phyloP scores from a whole-genome alignment of 2,888 invertebrate genomes.

The Brachyptera putata region DNA sequence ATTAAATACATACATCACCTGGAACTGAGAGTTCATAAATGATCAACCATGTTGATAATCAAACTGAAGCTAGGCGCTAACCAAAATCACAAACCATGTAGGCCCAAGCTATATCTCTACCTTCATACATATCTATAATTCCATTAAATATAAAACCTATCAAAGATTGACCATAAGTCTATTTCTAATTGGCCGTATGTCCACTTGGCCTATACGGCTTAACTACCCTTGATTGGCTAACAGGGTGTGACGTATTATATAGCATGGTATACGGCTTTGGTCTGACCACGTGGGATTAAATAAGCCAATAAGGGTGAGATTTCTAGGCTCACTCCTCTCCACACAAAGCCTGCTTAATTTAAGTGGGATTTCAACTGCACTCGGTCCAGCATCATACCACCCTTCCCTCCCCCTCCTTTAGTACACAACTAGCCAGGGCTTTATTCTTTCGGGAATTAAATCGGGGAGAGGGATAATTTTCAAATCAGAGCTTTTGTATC shows the following conservation, averaged over 20 bases:
- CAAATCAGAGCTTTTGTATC: neutral
- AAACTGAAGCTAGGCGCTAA: too few relatives aligned
- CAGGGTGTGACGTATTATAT: neutral
- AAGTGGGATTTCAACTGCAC: constrained; percentile 25
- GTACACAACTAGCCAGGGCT: neutral
- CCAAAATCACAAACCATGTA: too few relatives aligned
- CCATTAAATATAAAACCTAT: constrained; percentile 16
- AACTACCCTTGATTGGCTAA: constrained; percentile 9
- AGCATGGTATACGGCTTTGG: too few relatives aligned
- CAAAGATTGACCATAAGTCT: constrained; percentile 18
- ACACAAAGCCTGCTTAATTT: constrained; percentile 28
- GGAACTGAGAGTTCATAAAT: too few relatives aligned
- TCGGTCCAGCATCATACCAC: neutral
- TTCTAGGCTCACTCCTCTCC: constrained; percentile 8
- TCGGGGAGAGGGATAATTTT: neutral
- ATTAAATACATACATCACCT: too few relatives aligned
- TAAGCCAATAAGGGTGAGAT: neutral
- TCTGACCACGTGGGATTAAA: constrained; percentile 15
- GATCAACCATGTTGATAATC: too few relatives aligned
- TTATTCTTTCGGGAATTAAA: constrained; percentile 6
- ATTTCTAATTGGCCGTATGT: neutral
- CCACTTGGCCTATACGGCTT: neutral
- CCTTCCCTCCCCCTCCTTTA: constrained; percentile 3
- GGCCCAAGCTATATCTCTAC: too few relatives aligned
- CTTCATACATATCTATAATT: too few relatives aligned